Base-by-base conservation (phyloP, 1,140 invertebrate genomes). In the Trissolcus basalis region DNA sequence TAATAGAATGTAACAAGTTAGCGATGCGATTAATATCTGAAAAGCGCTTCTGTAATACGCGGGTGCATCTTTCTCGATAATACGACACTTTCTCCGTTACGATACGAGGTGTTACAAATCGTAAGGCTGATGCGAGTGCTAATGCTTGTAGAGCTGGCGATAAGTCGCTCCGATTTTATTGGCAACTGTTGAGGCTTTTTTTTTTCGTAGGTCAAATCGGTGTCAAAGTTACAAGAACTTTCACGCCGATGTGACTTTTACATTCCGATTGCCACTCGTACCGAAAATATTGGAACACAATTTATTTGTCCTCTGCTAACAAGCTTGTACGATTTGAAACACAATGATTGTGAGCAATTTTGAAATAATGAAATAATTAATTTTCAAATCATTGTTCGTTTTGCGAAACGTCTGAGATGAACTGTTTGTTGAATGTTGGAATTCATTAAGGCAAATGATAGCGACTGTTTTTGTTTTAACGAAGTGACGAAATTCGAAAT, bases 1-100 rank as follows among this genome's bases (percentile, higher is more conserved):
- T 65, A 64, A 60, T 59, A 53, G 48, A 65, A 54, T 9, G 41
- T 10, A 43, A 49, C 58, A 27, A 60, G 14, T 49, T 45, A 67
- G 7, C 13, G 68, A 41, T 64, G 51, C 68, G 48, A 58, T 58
- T 51, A 63, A 73, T 45, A 44, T 50, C 36, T 15, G 27, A 41
- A 27, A 27, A 27, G 19, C 9, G 39, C 14, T 5, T 39, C 14
- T 45, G 44, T 73, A 44, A 55, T 55, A 27, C 36, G 50, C 50
- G 55, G 14, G 50, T 50, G 56, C 16, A 47, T 73, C 50, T 60
- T 73, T 60, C 56, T 65, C 50, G 55, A 73, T 54, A 67, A 19
- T 64, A 33, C 12, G 27, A 0, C 49, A 65, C 70, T 73, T 73
- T 73, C 61, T 65, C 70, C 12, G 36, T 43, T 14, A 9, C 50